Evolutionary conservation across 2,888 invertebrate genomes (phyloP).

Genomic region (Rhaphigaster nebulosa): DNA sequence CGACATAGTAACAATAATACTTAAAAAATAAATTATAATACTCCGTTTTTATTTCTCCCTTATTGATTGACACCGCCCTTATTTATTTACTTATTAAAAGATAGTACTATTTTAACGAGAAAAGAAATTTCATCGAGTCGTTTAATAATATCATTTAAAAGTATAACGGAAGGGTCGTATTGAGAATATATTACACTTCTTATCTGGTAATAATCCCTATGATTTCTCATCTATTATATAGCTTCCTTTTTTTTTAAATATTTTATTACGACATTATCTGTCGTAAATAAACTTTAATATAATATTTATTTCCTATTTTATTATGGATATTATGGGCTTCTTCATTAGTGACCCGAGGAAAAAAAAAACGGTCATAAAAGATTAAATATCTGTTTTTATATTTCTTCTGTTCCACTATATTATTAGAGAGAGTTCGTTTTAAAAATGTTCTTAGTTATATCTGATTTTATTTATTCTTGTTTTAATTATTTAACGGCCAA

Average conservation of each 20-base stretch:
- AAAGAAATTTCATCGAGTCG: background rate
- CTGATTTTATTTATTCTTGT: background rate
- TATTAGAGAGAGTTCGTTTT: background rate
- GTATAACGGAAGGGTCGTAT: background rate
- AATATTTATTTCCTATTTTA: background rate
- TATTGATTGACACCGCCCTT: background rate
- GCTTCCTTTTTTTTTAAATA: background rate
- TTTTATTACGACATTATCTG: background rate
- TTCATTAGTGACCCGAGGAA: background rate
- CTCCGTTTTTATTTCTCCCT: background rate
- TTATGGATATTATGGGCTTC: background rate
- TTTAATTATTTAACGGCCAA: background rate
- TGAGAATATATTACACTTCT: background rate
- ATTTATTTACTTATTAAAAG: background rate
- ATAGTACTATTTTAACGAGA: background rate
- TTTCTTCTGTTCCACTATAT: background rate
- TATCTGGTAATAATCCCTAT: background rate
- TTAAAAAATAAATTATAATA: background rate
- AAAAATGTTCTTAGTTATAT: background rate
- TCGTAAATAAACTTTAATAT: background rate
- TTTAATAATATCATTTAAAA: background rate
- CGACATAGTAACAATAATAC: background rate
- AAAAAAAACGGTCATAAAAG: background rate
- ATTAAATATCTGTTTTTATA: background rate
- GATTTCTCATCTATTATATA: background rate